Evolutionary conservation across 2,797 vertebrate genomes (phyloP).

Genomic region (Pseudochromis fuscus): DNA sequence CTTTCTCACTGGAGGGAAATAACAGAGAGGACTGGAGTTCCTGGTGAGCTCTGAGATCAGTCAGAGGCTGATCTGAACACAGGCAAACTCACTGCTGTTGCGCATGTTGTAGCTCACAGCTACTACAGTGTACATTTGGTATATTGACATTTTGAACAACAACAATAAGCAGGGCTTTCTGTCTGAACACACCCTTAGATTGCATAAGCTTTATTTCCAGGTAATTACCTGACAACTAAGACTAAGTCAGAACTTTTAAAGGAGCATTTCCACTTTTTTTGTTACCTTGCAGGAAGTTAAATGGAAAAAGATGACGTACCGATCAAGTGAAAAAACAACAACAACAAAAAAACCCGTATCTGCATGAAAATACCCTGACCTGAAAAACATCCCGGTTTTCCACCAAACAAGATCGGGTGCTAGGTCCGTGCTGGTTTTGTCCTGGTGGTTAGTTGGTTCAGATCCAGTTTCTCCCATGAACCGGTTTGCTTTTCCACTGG

Average conservation of each 20-base stretch:
- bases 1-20: neutral
- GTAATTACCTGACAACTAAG: neutral
- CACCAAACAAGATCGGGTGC: no score
- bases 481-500: no score
- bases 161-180: neutral
- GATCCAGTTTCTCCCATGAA: no score
- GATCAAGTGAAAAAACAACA: no score
- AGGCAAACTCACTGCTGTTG: neutral
- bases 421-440: neutral
- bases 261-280: neutral
- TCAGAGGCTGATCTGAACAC: constrained; percentile 14
- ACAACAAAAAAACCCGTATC: no score
- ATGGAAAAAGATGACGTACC: constrained; percentile 3
- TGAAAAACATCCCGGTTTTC: neutral
- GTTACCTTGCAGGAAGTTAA: neutral
- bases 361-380: neutral
- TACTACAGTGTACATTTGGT: neutral
- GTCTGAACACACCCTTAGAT: neutral
- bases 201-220: neutral
- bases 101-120: neutral
- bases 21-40: neutral
- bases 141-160: neutral
- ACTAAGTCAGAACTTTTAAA: neutral
- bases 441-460: no score
- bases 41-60: constrained; percentile 28